These are phyloP conservation scores for Chauna torquata DNA, from an alignment of 2,113 vertebrate species.

Conservation along the genomic window DNA sequence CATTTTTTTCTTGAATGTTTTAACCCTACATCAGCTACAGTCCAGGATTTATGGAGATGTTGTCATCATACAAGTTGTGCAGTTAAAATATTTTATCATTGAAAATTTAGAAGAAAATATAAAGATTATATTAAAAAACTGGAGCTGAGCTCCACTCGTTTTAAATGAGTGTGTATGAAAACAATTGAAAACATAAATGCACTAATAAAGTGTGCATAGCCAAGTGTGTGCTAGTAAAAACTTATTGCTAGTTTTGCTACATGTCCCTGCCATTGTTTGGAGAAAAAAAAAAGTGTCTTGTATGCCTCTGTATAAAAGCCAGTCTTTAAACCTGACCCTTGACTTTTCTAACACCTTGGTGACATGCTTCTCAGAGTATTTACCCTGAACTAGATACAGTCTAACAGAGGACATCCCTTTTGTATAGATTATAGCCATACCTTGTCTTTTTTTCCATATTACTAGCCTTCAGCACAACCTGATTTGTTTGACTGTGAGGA, in stretches of 20 bases:
- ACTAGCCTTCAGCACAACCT: neutral
- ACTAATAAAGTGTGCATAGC: neutral
- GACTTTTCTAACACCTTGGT: neutral
- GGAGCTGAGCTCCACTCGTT: neutral
- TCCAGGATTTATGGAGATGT: neutral
- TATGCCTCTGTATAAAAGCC: neutral
- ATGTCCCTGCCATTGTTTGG: neutral
- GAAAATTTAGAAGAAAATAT: neutral
- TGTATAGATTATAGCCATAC: neutral
- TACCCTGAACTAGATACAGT: neutral
- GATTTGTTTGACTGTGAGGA: neutral
- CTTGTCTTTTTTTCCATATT: neutral
- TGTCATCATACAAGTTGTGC: neutral
- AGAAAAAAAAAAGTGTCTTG: neutral
- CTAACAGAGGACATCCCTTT: neutral
- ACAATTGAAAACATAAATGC: neutral
- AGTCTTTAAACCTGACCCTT: neutral
- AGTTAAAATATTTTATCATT: neutral
- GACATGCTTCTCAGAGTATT: neutral
- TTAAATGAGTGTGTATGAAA: neutral
- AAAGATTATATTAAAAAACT: neutral
- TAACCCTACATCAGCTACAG: neutral
- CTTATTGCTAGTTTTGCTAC: neutral
- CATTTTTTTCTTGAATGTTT: neutral
- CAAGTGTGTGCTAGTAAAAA: neutral